Percentiles rank a stretch among this genome's conserved stretches.
Evolutionary conservation across 2,797 vertebrate species (phyloP).

Genomic region (Bovichtus diacanthus): DNA sequence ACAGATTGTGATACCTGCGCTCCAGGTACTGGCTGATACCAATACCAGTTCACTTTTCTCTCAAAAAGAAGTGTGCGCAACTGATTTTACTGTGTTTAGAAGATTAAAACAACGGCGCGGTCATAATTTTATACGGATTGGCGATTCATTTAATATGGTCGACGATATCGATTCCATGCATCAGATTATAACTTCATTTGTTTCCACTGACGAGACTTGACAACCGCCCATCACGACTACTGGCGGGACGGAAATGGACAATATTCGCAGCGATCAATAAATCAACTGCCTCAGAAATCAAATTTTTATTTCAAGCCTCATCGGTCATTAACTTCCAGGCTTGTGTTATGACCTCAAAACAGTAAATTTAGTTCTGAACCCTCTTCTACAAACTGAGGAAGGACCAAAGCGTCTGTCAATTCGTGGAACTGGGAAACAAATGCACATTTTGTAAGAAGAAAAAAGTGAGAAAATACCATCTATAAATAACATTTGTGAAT

Average conservation of each 20-base stretch:
- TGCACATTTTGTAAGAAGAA: background rate
- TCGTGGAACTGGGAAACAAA: background rate
- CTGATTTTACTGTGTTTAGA: background rate
- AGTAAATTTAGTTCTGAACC: background rate
- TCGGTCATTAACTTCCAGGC: background rate
- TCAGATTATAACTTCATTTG: background rate
- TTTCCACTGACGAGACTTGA: no score
- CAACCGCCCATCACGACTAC: background rate
- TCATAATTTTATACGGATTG: background rate
- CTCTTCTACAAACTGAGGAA: background rate
- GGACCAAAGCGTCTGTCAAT: background rate
- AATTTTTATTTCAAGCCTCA: constrained; percentile 12
- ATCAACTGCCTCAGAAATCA: constrained; percentile 4
- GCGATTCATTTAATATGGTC: background rate
- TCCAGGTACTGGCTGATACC: background rate
- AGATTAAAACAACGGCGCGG: background rate
- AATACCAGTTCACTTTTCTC: background rate
- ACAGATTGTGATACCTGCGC: constrained; percentile 6
- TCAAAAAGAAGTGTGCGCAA: background rate
- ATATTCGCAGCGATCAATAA: constrained; percentile 17
- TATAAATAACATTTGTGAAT: background rate
- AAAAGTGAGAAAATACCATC: background rate
- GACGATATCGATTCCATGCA: background rate
- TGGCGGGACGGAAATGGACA: background rate
- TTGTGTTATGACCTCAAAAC: background rate